Percentiles rank a stretch among this genome's conserved stretches.
Evolutionary conservation across 2,888 invertebrate genomes (phyloP).

Genomic region (Alloscopus bannaensis): DNA sequence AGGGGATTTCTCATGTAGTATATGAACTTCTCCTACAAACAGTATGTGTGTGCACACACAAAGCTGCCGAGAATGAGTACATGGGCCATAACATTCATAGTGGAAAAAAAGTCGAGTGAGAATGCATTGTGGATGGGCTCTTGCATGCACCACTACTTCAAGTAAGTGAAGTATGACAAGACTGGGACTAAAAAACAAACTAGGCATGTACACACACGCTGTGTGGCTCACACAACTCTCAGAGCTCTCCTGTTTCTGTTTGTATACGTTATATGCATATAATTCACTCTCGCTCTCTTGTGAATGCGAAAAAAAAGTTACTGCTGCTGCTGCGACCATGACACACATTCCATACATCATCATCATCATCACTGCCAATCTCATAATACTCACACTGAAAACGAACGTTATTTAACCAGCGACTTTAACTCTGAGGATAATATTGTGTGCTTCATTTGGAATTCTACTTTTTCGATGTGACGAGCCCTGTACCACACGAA

Average conservation of each 20-base stretch:
- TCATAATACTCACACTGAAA: conserved; percentile 36
- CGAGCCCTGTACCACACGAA: too few species aligned
- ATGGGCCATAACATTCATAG: too few species aligned
- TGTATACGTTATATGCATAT: conserved; percentile 1
- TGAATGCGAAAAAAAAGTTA: conserved; percentile 30
- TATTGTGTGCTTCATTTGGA: conserved; percentile 48
- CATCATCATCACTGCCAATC: conserved; percentile 56
- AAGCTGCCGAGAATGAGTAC: too few species aligned
- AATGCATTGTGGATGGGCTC: too few species aligned
- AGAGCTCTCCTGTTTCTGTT: neutral
- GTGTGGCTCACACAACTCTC: conserved; percentile 4
- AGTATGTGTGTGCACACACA: too few species aligned
- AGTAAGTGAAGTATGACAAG: conserved; percentile 38
- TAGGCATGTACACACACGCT: conserved; percentile 11
- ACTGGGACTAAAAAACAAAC: conserved; percentile 9
- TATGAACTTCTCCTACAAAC: too few species aligned
- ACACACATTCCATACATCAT: conserved; percentile 72
- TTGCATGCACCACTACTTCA: neutral
- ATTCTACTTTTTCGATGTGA: conserved; percentile 20
- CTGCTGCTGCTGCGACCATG: conserved; percentile 70
- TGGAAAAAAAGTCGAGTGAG: too few species aligned
- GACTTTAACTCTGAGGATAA: conserved; percentile 31
- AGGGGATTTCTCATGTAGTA: too few species aligned
- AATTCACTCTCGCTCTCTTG: conserved; percentile 52
- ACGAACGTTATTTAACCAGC: conserved; percentile 39